Evolutionary conservation across 2,113 vertebrate species (phyloP).

Genomic region (Eulemur rufifrons): DNA sequence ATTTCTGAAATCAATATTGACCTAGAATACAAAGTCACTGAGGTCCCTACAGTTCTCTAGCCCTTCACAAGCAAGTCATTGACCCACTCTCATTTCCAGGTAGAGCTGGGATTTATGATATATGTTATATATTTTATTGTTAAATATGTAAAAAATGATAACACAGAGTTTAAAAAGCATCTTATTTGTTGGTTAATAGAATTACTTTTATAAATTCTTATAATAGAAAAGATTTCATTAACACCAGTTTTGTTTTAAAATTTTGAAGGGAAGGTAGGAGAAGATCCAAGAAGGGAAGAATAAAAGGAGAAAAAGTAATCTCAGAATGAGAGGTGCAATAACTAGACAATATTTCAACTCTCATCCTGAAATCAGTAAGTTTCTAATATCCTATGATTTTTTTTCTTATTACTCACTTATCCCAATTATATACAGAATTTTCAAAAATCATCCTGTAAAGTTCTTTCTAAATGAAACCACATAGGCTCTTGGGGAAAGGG

Average conservation of each 20-base stretch:
- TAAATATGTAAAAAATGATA: not conserved
- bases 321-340: not conserved
- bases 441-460: not conserved
- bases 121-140: not conserved
- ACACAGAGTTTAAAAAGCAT: not conserved
- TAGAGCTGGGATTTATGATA: not conserved
- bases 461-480: not conserved
- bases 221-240: not conserved
- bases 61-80: not conserved
- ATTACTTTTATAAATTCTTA: not conserved
- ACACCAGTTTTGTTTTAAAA: slow-evolving; percentile 15
- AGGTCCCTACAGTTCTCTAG: not conserved
- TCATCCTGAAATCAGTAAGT: not conserved
- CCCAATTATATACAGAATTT: not conserved
- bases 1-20: not conserved
- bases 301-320: not conserved
- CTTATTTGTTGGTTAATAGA: not conserved
- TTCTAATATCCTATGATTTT: not conserved
- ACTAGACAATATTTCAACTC: not conserved
- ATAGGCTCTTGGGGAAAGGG: not conserved
- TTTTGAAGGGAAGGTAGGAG: not conserved
- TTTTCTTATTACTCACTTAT: not conserved
- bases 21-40: not conserved
- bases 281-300: not conserved
- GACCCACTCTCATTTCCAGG: not conserved